These are phyloP conservation scores for Dryadula phaetusa DNA, from an alignment of 2,888 invertebrate species.

Conservation along the genomic window DNA sequence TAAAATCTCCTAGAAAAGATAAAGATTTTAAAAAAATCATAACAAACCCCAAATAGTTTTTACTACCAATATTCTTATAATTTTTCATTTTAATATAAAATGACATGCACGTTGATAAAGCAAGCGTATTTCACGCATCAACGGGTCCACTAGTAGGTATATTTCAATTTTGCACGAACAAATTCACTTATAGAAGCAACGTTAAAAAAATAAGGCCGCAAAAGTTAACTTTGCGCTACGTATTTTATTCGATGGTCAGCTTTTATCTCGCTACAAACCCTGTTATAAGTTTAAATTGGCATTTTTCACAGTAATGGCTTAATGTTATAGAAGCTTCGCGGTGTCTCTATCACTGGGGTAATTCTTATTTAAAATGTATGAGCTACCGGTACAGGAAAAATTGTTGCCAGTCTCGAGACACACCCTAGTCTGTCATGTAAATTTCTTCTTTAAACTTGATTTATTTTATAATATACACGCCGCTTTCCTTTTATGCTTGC, in stretches of 20 bases:
- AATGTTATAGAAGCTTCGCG: slow-evolving; percentile 59
- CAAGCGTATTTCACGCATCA: no score
- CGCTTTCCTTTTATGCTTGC: not conserved
- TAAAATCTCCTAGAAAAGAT: no score
- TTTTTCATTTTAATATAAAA: no score
- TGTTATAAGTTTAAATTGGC: slow-evolving; percentile 84
- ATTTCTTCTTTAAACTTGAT: slow-evolving; percentile 29
- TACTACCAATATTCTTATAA: no score
- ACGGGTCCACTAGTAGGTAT: no score
- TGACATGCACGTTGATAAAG: no score
- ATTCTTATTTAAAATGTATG: slow-evolving; percentile 81
- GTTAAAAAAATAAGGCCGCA: slow-evolving; percentile 4
- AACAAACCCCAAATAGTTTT: no score
- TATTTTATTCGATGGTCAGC: slow-evolving; percentile 27
- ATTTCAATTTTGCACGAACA: not conserved
- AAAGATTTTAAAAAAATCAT: no score
- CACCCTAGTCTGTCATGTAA: slow-evolving; percentile 32
- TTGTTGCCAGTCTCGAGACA: slow-evolving; percentile 35
- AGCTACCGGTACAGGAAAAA: slow-evolving; percentile 47
- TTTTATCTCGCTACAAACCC: slow-evolving; percentile 75
- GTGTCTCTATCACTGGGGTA: slow-evolving; percentile 59
- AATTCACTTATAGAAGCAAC: not conserved
- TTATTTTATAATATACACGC: slow-evolving; percentile 16
- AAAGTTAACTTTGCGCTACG: slow-evolving; percentile 4
- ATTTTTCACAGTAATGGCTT: slow-evolving; percentile 81